Percentiles rank a stretch among this genome's conserved stretches.
Conservation (phyloP, 2,797 vertebrate species). For the Pitangus sulphuratus region DNA sequence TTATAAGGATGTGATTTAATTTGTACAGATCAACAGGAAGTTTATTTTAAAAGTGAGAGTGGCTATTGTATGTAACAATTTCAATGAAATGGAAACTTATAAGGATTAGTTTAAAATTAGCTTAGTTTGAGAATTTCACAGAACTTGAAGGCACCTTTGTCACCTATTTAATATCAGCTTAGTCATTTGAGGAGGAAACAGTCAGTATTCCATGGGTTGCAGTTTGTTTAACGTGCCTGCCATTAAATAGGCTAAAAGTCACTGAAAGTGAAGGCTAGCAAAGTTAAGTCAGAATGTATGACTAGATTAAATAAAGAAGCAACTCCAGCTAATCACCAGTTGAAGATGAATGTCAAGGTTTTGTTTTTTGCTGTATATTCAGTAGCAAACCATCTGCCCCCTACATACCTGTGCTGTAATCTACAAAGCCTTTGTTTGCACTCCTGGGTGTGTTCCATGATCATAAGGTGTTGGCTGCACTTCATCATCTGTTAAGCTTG, state of each 20-base stretch:
- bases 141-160: neutral
- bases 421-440: neutral
- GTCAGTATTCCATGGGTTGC: neutral
- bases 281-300: neutral
- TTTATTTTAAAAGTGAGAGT: neutral
- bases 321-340: neutral
- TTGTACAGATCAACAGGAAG: neutral
- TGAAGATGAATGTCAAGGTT: neutral
- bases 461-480: neutral
- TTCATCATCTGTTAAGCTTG: neutral
- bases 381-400: neutral
- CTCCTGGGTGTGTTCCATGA: conserved; percentile 4
- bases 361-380: neutral
- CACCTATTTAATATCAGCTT: neutral
- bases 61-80: neutral
- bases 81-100: neutral
- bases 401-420: neutral
- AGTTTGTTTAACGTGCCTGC: neutral
- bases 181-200: neutral
- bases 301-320: neutral
- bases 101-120: neutral
- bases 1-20: neutral
- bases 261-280: neutral
- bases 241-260: neutral
- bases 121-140: neutral